Evolutionary conservation across 2,113 vertebrate species (phyloP).

Genomic region (Scartelaos histophorus): DNA sequence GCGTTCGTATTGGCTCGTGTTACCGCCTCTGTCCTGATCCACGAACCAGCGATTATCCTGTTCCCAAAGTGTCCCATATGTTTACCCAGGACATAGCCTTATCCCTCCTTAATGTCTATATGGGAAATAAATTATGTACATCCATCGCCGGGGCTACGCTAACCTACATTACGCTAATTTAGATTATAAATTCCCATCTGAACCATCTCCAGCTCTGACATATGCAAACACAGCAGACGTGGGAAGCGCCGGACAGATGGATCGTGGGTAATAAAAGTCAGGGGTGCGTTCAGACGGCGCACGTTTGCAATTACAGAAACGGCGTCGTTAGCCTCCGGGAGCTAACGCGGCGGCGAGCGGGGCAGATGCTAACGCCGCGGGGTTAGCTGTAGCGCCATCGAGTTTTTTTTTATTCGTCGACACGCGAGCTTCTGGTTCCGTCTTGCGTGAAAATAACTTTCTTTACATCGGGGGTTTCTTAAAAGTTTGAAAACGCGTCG

Average conservation of each 20-base stretch:
- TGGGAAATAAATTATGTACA: slow-evolving; percentile 3
- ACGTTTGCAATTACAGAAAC: slow-evolving; percentile 5
- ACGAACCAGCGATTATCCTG: slow-evolving; percentile 17
- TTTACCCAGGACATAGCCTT: slow-evolving; percentile 4
- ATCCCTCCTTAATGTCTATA: neutral
- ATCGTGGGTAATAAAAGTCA: slow-evolving; percentile 4
- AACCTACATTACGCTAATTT: neutral
- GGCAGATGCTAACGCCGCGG: neutral
- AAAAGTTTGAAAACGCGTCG: neutral
- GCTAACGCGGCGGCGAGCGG: neutral
- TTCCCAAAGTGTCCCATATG: slow-evolving; percentile 8
- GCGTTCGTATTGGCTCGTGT: neutral
- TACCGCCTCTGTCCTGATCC: neutral
- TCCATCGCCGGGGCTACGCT: neutral
- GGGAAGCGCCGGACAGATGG: neutral
- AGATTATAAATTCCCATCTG: slow-evolving; percentile 1
- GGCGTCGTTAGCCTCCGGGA: neutral
- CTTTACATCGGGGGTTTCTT: neutral
- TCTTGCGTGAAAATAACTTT: neutral
- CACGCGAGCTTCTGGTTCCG: neutral
- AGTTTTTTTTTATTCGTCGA: neutral
- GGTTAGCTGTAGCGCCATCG: neutral
- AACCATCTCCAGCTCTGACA: neutral
- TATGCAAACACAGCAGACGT: neutral
- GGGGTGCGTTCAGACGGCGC: neutral